phyloP scores from a whole-genome alignment of 1,140 invertebrate genomes.

The Drosophila repletoides region DNA sequence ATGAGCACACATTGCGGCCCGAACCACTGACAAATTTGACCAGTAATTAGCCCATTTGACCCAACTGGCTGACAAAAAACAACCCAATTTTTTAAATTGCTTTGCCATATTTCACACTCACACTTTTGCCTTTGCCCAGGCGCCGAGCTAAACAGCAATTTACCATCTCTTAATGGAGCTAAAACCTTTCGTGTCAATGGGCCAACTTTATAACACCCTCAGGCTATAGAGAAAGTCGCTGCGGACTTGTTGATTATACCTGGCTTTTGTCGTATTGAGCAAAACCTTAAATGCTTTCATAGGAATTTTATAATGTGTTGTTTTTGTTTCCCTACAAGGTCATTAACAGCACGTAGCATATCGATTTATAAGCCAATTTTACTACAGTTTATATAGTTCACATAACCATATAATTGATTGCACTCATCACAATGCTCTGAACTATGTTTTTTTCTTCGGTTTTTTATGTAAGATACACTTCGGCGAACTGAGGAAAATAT shows the following conservation, averaged over 20 bases:
- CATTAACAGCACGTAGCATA: constrained; percentile 34
- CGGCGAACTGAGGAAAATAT: constrained; percentile 17
- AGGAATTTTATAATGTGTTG: constrained; percentile 41
- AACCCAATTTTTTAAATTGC: constrained; percentile 54
- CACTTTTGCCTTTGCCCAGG: constrained; percentile 55
- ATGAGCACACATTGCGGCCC: constrained; percentile 30
- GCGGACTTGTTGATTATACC: constrained; percentile 7
- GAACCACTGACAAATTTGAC: constrained; percentile 28
- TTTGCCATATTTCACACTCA: constrained; percentile 76
- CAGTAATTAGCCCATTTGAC: constrained; percentile 56
- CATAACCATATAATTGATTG: constrained; percentile 13
- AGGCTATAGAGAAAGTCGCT: constrained; percentile 63
- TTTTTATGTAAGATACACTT: constrained; percentile 6
- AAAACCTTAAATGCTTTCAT: constrained; percentile 53
- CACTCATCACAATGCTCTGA: constrained; percentile 1
- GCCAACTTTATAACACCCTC: constrained; percentile 60
- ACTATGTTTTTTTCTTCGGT: not conserved
- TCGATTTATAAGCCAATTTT: constrained; percentile 12
- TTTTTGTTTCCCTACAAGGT: constrained; percentile 40
- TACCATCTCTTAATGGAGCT: constrained; percentile 37
- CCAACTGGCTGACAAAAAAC: constrained; percentile 35
- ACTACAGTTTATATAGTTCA: constrained; percentile 17
- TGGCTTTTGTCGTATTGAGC: constrained; percentile 42
- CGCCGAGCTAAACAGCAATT: constrained; percentile 38
- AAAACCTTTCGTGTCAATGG: constrained; percentile 61